These are phyloP conservation scores for Pogonocichla stellata DNA, from an alignment of 2,113 vertebrate genomes.

Conservation along the genomic window DNA sequence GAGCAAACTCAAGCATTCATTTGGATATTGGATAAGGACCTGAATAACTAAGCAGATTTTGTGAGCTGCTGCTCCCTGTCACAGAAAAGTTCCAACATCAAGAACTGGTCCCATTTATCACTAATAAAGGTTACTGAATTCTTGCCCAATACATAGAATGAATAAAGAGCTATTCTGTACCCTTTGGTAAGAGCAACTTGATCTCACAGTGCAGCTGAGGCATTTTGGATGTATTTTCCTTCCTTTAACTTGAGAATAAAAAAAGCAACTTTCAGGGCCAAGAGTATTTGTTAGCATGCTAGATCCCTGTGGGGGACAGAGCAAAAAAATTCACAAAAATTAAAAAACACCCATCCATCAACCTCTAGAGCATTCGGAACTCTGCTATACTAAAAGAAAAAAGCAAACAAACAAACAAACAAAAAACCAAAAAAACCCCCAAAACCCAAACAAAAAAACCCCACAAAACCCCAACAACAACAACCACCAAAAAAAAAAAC, in stretches of 20 bases:
- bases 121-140: neutral
- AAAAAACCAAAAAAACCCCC: too few species aligned
- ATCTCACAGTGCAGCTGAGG: neutral
- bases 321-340: neutral
- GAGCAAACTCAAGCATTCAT: neutral
- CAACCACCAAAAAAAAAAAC: neutral
- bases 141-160: neutral
- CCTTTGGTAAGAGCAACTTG: neutral
- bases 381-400: neutral
- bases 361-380: neutral
- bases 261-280: neutral
- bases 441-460: too few species aligned
- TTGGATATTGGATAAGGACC: neutral
- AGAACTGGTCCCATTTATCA: neutral
- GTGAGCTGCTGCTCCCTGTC: neutral
- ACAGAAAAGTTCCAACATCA: neutral
- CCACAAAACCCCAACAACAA: neutral
- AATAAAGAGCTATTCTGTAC: neutral
- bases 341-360: neutral
- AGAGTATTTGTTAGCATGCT: neutral
- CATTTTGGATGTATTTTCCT: neutral
- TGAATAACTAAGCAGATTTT: neutral
- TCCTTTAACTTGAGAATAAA: neutral
- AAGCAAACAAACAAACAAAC: fast-evolving
- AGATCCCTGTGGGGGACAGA: neutral